Conservation (phyloP, 2,113 vertebrate species). For the Grantiella picta region DNA sequence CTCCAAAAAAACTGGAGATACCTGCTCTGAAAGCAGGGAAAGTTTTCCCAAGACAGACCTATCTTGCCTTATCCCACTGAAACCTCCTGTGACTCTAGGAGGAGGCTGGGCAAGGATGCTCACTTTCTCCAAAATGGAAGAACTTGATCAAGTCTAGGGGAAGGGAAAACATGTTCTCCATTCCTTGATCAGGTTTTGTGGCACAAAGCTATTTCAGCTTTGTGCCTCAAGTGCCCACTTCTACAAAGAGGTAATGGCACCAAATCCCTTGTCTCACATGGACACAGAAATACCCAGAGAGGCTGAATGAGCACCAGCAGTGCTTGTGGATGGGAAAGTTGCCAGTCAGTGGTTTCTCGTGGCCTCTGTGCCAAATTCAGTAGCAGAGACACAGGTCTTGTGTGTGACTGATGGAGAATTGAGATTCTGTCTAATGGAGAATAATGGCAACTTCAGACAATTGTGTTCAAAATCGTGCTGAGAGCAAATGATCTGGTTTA, state of each 20-base stretch:
- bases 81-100: background rate
- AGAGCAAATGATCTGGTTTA: background rate
- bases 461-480: background rate
- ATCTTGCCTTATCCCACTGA: background rate
- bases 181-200: background rate
- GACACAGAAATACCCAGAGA: background rate
- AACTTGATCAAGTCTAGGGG: background rate
- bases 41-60: background rate
- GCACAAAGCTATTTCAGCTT: background rate
- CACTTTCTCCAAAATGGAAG: background rate
- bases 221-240: background rate
- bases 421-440: background rate
- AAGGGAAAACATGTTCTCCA: background rate
- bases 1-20: background rate
- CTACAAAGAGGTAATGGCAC: background rate
- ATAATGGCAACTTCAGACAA: background rate
- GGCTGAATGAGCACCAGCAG: background rate
- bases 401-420: background rate
- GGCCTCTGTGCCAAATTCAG: background rate
- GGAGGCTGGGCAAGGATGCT: background rate
- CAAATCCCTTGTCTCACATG: rapidly evolving
- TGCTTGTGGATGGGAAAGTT: background rate
- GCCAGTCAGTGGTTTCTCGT: background rate
- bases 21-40: background rate
- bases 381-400: background rate